phyloP scores from a whole-genome alignment of 2,888 invertebrate species.

The Oscheius sp. region DNA sequence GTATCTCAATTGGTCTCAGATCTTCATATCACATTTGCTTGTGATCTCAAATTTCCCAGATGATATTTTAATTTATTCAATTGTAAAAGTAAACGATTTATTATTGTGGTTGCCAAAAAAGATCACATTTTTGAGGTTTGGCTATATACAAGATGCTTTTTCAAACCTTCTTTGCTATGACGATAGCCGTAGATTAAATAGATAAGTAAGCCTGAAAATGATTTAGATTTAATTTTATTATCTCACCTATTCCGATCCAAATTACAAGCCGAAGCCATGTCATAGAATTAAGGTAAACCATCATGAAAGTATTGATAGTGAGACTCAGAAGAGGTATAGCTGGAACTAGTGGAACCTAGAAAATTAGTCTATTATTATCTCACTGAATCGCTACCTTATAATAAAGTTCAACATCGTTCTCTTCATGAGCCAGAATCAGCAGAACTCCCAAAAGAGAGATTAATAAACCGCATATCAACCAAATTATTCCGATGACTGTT shows the following conservation, averaged over 20 bases:
- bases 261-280: conserved; percentile 87
- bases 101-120: not conserved
- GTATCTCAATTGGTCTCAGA: conserved; percentile 3
- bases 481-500: not conserved
- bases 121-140: not conserved
- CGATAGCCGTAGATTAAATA: conserved; percentile 43
- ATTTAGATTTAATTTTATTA: too few species aligned
- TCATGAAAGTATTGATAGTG: conserved; percentile 89
- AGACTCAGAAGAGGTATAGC: conserved; percentile 90
- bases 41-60: too few species aligned
- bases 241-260: conserved; percentile 85
- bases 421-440: conserved; percentile 38
- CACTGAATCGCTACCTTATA: conserved; percentile 33
- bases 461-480: conserved; percentile 18
- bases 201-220: conserved; percentile 39
- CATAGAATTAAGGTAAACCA: conserved; percentile 86
- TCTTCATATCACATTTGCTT: conserved; percentile 7
- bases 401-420: conserved; percentile 27
- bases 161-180: conserved; percentile 40
- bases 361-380: not conserved
- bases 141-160: not conserved
- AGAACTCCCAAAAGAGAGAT: conserved; percentile 17
- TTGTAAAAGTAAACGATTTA: not conserved
- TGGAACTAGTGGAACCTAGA: conserved; percentile 83
- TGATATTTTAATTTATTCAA: not conserved